Conservation (phyloP, 2,888 invertebrate species). For the Pecten maximus region DNA sequence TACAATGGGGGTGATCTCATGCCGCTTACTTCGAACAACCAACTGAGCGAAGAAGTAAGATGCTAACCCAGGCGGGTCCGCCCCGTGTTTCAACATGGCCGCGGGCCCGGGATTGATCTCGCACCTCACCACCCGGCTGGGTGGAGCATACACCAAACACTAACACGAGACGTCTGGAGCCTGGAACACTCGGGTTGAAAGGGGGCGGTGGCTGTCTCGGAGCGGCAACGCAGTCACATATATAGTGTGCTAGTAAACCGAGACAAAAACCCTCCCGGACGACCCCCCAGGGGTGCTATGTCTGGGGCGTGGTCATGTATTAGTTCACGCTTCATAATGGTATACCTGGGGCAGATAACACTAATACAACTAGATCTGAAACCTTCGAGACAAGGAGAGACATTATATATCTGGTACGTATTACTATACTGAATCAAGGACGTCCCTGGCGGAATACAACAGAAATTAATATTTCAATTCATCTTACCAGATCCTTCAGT, state of each 20-base stretch:
- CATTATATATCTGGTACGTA: not conserved
- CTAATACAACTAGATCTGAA: no score
- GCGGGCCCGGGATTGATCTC: conserved; percentile 24
- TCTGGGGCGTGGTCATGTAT: conserved; percentile 6
- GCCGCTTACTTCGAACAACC: not conserved
- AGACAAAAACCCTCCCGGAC: conserved; percentile 5
- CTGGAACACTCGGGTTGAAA: not conserved
- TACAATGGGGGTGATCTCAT: not conserved
- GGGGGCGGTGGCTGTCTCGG: conserved; percentile 9
- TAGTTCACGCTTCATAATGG: conserved; percentile 6
- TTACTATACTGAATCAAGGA: not conserved
- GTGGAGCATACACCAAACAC: conserved; percentile 11
- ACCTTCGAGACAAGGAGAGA: no score
- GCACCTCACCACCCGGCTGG: not conserved
- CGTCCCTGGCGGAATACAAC: no score
- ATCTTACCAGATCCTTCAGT: no score
- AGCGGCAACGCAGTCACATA: conserved; percentile 6
- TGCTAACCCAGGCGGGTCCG: not conserved
- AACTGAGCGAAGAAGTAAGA: not conserved
- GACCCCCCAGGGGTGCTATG: conserved; percentile 23
- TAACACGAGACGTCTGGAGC: not conserved
- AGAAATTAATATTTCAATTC: no score
- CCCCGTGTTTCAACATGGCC: conserved; percentile 21
- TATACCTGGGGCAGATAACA: not conserved
- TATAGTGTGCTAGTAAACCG: not conserved